A percentile compares a stretch with the other conserved stretches of the same genome.
These are phyloP conservation scores for Terebella lapidaria DNA, from an alignment of 2,888 invertebrate genomes.

Conservation along the genomic window DNA sequence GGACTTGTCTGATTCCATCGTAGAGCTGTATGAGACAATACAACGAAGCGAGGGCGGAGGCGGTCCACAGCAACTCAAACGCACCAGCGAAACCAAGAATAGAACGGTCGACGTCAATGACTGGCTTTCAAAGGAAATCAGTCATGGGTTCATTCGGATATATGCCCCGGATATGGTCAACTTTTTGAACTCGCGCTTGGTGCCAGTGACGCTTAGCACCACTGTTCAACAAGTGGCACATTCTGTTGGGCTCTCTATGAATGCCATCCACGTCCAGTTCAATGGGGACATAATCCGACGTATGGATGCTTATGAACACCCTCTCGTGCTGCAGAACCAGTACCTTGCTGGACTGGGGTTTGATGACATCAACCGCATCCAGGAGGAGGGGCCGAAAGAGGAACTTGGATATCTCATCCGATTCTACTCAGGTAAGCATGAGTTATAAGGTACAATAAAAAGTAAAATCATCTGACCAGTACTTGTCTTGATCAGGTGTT, in stretches of 20 bases:
- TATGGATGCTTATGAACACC: constrained; percentile 51
- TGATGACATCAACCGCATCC: constrained; percentile 41
- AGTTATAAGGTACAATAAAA: background rate
- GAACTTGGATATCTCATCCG: constrained; percentile 49
- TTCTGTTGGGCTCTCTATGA: constrained; percentile 44
- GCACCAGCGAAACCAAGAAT: background rate
- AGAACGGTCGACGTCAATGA: constrained; percentile 27
- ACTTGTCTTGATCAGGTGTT: too few species aligned
- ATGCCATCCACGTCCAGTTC: constrained; percentile 50
- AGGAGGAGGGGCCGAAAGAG: constrained; percentile 46
- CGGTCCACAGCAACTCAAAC: background rate
- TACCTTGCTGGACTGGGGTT: constrained; percentile 50
- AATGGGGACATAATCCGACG: constrained; percentile 51
- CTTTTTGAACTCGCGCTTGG: constrained; percentile 35
- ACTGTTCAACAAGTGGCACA: constrained; percentile 46
- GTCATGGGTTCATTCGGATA: constrained; percentile 49
- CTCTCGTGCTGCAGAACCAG: constrained; percentile 53
- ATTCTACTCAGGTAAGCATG: constrained; percentile 52
- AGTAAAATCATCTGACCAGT: too few species aligned
- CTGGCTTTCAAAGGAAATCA: constrained; percentile 44
- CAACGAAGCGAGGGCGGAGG: constrained; percentile 10
- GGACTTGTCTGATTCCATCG: constrained; percentile 49
- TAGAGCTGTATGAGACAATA: constrained; percentile 33
- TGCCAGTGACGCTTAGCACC: constrained; percentile 49
- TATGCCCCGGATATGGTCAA: constrained; percentile 37